Conservation (phyloP, 2,888 invertebrate species). For the Drosophila flavopinicola region DNA sequence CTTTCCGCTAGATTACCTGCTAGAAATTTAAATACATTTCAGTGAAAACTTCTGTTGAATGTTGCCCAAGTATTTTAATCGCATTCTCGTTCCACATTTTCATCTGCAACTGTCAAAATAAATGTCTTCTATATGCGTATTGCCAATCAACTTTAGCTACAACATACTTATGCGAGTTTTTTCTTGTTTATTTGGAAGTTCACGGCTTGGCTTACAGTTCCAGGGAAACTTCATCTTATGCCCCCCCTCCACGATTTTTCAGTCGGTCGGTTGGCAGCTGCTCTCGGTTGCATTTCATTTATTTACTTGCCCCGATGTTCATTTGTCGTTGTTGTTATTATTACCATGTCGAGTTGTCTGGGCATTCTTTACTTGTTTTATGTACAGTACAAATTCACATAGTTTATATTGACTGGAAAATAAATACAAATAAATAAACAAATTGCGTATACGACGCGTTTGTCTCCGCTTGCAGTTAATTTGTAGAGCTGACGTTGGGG, state of each 20-base stretch:
- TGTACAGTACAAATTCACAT: conserved; percentile 82
- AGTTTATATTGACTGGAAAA: conserved; percentile 84
- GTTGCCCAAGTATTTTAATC: not conserved
- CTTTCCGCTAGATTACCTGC: conserved; percentile 61
- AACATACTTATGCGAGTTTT: not conserved
- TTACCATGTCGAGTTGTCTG: conserved; percentile 40
- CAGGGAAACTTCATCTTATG: conserved; percentile 39
- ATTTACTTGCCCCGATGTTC: conserved; percentile 61
- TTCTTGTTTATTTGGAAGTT: conserved; percentile 50
- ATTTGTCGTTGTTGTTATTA: conserved; percentile 49
- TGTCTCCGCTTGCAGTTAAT: conserved; percentile 69
- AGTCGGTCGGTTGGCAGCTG: conserved; percentile 33
- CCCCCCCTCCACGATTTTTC: not conserved
- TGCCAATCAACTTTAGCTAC: not conserved
- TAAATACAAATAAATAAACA: conserved; percentile 82
- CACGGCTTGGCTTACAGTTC: conserved; percentile 38
- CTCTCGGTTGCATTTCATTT: conserved; percentile 65
- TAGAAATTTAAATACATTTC: conserved; percentile 24
- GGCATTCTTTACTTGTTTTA: conserved; percentile 50
- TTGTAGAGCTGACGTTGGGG: conserved; percentile 57
- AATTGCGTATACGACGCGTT: conserved; percentile 68
- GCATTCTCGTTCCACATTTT: conserved; percentile 1
- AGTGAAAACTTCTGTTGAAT: conserved; percentile 2
- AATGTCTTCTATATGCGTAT: not conserved
- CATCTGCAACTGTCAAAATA: not conserved